phyloP scores from a whole-genome alignment of 2,888 invertebrate species.

The Pristionchus mayeri region DNA sequence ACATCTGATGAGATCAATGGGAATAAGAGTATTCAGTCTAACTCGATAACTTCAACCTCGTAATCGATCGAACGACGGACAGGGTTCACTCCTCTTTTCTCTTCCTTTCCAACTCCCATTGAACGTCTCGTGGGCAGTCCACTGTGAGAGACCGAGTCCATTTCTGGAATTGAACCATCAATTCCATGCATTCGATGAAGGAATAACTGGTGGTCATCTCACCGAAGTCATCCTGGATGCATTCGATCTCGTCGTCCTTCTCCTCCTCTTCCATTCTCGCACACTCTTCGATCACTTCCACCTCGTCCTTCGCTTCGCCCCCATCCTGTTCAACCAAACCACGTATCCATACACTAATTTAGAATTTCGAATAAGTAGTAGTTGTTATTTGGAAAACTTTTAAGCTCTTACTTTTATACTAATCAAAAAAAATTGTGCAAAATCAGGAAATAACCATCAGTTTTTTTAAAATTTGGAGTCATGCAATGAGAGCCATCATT shows the following conservation, averaged over 20 bases:
- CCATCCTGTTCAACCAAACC: not conserved
- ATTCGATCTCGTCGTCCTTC: slow-evolving; percentile 10
- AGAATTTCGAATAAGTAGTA: too few relatives aligned
- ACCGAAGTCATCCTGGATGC: slow-evolving; percentile 5
- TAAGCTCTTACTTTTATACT: too few relatives aligned
- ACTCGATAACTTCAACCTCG: not conserved
- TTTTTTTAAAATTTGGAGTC: too few relatives aligned
- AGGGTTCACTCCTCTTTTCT: not conserved
- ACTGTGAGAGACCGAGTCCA: slow-evolving; percentile 23
- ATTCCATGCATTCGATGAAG: not conserved
- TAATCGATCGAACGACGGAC: not conserved
- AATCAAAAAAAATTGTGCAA: too few relatives aligned
- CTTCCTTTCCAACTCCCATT: not conserved
- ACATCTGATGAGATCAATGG: not conserved
- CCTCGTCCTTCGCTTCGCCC: not conserved
- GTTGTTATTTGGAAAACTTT: too few relatives aligned
- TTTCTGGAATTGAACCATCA: not conserved
- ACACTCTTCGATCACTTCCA: not conserved
- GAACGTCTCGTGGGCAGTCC: not conserved
- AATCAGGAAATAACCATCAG: too few relatives aligned
- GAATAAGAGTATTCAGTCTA: not conserved
- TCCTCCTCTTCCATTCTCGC: not conserved
- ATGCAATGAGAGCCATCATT: too few relatives aligned
- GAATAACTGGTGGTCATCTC: not conserved
- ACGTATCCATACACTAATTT: too few relatives aligned